Percentiles rank a stretch among this genome's conserved stretches.
phyloP scores from a whole-genome alignment of 2,888 invertebrate genomes.

The Nemurella pictetii region DNA sequence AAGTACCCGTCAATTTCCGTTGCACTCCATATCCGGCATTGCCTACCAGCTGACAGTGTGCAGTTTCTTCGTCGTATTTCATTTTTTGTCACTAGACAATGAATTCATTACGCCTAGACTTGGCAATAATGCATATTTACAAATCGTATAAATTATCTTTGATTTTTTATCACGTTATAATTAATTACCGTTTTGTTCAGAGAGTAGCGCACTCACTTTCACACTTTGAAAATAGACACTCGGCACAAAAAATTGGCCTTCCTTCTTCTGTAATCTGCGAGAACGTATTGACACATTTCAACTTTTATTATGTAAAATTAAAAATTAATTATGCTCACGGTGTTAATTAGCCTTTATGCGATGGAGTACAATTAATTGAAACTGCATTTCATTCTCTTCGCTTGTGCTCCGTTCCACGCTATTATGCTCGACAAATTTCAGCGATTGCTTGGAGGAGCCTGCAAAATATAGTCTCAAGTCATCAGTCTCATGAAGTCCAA shows the following conservation, averaged over 20 bases:
- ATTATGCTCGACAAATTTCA: too few species aligned
- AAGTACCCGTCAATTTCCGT: not conserved
- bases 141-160: not conserved
- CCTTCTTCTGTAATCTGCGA: not conserved
- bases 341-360: not conserved
- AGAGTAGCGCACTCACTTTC: not conserved
- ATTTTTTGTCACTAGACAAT: not conserved
- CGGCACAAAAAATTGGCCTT: conserved; percentile 1
- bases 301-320: not conserved
- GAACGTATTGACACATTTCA: conserved; percentile 14
- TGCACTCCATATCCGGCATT: not conserved
- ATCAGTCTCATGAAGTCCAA: not conserved
- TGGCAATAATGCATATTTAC: not conserved
- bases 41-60: not conserved
- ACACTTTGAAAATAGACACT: not conserved
- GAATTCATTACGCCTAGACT: not conserved
- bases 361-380: conserved; percentile 4
- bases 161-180: not conserved
- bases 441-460: not conserved
- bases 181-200: not conserved
- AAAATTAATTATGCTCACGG: not conserved
- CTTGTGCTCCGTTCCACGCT: not conserved
- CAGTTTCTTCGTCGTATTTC: not conserved
- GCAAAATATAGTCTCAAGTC: not conserved
- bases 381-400: not conserved